These are phyloP conservation scores for Tenualosa ilisha DNA, from an alignment of 2,797 vertebrate species.

Conservation along the genomic window DNA sequence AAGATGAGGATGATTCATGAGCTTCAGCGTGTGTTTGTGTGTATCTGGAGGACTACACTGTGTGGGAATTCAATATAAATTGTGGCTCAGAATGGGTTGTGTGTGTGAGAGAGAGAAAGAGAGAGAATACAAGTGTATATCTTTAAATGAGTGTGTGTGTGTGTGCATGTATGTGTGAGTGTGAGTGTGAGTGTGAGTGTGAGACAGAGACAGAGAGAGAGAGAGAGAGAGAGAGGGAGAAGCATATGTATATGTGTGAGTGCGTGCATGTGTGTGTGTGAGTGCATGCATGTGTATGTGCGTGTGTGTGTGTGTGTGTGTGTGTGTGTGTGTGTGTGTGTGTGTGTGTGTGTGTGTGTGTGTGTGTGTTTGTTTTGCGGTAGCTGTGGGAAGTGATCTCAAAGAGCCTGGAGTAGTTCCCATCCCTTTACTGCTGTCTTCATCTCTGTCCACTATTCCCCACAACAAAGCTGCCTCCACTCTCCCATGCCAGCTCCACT, in stretches of 20 bases:
- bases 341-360: slow-evolving; percentile 4
- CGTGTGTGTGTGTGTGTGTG: neutral
- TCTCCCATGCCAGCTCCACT: neutral
- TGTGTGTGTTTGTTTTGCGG: neutral
- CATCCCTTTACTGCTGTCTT: neutral
- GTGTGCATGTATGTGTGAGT: neutral
- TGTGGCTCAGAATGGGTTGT: neutral
- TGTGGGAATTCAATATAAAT: neutral
- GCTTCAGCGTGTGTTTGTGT: neutral
- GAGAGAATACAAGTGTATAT: neutral
- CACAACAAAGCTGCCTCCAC: neutral
- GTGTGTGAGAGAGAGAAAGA: neutral
- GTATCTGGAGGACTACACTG: neutral
- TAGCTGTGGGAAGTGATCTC: neutral
- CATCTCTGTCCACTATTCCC: neutral
- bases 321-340: neutral
- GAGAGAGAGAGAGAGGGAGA: neutral
- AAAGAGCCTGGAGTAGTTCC: slow-evolving; percentile 2
- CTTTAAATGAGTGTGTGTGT: neutral
- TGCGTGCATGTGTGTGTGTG: neutral
- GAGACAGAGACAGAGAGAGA: neutral
- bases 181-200: neutral
- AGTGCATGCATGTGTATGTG: neutral
- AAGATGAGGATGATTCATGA: neutral
- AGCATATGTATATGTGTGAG: neutral